Conservation (phyloP, 1,140 invertebrate genomes). For the Elysia chlorotica region DNA sequence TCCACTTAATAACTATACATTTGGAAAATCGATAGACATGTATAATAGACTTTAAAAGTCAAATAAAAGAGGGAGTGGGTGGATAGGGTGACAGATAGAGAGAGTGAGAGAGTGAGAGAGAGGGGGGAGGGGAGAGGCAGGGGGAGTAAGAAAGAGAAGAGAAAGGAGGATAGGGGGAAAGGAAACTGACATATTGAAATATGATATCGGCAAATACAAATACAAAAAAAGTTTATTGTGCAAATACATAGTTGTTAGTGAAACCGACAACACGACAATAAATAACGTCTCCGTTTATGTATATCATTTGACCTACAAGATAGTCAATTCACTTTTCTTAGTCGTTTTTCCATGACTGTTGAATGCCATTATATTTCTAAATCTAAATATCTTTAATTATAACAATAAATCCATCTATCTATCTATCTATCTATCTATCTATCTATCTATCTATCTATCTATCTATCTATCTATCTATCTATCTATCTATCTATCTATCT, state of each 20-base stretch:
- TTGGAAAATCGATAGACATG: constrained; percentile 83
- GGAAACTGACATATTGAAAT: constrained; percentile 75
- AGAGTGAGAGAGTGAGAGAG: neutral
- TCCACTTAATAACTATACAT: no score
- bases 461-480: neutral
- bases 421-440: neutral
- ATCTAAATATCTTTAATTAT: neutral
- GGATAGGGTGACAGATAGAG: neutral
- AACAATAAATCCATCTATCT: neutral
- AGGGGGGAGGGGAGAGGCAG: neutral
- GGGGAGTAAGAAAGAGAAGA: neutral
- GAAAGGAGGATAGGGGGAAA: neutral
- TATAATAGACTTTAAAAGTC: constrained; percentile 53
- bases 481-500: neutral
- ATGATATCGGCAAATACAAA: constrained; percentile 84
- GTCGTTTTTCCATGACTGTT: neutral
- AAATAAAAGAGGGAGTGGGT: neutral
- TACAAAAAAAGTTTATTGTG: no score
- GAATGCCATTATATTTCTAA: neutral
- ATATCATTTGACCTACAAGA: neutral
- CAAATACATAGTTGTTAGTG: no score
- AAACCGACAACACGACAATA: no score
- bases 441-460: neutral
- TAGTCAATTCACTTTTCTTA: neutral
- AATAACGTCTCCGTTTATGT: no score